Conservation (phyloP, 1,140 invertebrate genomes). For the Amphibalanus amphitrite region DNA sequence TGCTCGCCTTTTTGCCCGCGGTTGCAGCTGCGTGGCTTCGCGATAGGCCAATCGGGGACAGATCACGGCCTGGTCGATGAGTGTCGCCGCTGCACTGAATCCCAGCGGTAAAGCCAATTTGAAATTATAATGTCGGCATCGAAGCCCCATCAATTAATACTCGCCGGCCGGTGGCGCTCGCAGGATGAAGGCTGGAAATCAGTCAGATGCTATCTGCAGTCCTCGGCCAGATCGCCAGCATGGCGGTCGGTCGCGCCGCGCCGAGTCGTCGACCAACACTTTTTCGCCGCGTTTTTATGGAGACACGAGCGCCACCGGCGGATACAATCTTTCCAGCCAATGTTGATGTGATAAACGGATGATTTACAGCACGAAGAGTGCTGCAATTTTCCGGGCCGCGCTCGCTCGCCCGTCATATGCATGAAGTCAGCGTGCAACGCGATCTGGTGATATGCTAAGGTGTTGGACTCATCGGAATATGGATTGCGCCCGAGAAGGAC, state of each 20-base stretch:
- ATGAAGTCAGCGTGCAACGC: no score
- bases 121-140: neutral
- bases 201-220: neutral
- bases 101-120: neutral
- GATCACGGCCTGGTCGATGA: no score
- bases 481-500: no score
- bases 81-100: neutral
- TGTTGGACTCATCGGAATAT: no score
- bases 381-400: neutral
- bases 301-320: neutral
- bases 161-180: neutral
- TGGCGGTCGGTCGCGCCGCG: neutral
- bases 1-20: no score
- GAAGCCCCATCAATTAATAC: neutral
- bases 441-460: no score
- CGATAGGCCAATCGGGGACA: no score
- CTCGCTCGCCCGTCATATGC: no score
- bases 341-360: slow-evolving; percentile 1
- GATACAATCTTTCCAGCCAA: neutral
- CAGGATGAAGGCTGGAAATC: neutral
- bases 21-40: no score
- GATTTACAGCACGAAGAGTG: neutral
- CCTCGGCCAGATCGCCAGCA: neutral
- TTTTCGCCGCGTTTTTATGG: neutral
- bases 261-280: neutral